Evolutionary conservation across 2,888 invertebrate genomes (phyloP), one percentile per base, ranked within the genome.

Genomic region (Rambutsinella grinnellia): DNA sequence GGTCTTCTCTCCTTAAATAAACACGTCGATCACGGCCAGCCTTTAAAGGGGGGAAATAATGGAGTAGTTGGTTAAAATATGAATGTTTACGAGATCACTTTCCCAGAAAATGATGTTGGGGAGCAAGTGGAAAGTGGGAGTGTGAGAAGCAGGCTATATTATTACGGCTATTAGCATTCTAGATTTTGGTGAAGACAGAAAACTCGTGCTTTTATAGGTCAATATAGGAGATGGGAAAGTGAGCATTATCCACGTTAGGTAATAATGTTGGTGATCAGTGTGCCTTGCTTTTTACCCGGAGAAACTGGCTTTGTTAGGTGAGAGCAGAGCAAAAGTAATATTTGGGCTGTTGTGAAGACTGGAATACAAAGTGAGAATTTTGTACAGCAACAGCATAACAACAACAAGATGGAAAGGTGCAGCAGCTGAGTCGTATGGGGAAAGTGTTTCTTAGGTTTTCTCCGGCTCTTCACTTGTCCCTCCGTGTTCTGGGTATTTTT

Each of bases 351-450:
- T 24, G 44, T 17, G 65, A 54, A 66, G 57, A 57, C 44, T 13
- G 15, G 66, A 66, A 66, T 57, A 66, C 66, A 68, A 68, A 68
- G 58, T 58, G 58, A 10, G 46, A 26, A 17, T n/a, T 28, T 15
- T 24, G 53, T 1, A 10, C 26, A 44, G 51, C 21, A 17, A 62
- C 61, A 58, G 15, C 44, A 28, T 58, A 24, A 17, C n/a, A 36
- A 36, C 36, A 36, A 36, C 36, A 36, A 36, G 6, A 36, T 53
- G 19, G 49, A 36, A 36, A 13, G 36, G 36, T 36, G 36, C 36
- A 13, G 36, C 36, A 36, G 36, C 36, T 36, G 36, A 36, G 13
- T 36, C 36, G 5, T 36, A 36, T 49, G 15, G 60, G 23, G 60
- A 46, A 60, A 36, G 36, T 36, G 36, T 13, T 36, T 13, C 36